Base-by-base conservation (phyloP, 2,113 vertebrate genomes). In the Natator depressus region DNA sequence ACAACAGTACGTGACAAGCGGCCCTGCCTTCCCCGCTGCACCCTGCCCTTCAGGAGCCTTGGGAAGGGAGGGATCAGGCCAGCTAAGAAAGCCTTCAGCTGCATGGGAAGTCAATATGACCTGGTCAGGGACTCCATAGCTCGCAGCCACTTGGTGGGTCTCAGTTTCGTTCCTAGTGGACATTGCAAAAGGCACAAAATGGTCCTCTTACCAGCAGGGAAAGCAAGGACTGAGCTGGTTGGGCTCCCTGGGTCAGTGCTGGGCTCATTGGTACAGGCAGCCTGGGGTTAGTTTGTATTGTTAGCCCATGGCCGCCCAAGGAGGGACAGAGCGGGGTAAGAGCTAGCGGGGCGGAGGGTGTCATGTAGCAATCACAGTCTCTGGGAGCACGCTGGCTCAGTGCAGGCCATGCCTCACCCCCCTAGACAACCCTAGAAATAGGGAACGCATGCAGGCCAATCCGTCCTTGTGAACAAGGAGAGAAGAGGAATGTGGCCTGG, bases 1-100 rank as follows among this genome's bases (percentile, higher is more conserved):
- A 99, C 87, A 99, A 99, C 92, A 99, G 99, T 99, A 98, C 98
- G 99, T 98, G 80, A 25, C 1, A 10, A 57, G 20, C 14, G 20
- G 19, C 6, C 2, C 59, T 88, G 51, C 5, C 22, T 35, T 24
- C n/a, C 65, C n/a, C 65, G 8, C 17, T 10, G 19, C 19, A 10
- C 53, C 84, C 3, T 27, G 47, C n/a, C 35, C n/a, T 20, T 19
- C 35, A 5, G 65, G 35, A 2, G 8, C 19, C 31, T 12, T 35
- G 17, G 19, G 78, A 47, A 27, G 78, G 47, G 46, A 80, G 27
- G 27, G 78, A 29, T 27, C 24, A 13, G 75, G 42, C 42, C 24
- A 25, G 42, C n/a, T 20, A 38, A 72, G 69, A 72, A 72, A 72
- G n/a, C 75, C 31, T n/a, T 35, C 62, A n/a, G 59, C 29, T 62